Percentiles rank a stretch among this genome's conserved stretches.
Conservation (phyloP, 2,797 vertebrate species). For the Siniperca obscura region DNA sequence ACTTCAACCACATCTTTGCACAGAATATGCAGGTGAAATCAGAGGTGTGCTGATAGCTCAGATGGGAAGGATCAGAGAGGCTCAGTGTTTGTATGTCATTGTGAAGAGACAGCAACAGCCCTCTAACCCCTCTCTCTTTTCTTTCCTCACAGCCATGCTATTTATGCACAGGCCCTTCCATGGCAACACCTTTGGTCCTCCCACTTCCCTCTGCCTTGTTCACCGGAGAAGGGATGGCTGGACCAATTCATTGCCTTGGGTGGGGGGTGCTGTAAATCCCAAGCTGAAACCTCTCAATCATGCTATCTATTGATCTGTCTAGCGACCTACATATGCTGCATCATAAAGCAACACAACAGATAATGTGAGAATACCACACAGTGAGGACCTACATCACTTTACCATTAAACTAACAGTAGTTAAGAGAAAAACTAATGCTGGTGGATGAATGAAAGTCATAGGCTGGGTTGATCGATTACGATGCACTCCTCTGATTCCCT, state of each 20-base stretch:
- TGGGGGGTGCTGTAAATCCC: conserved; percentile 30
- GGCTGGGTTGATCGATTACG: too few relatives aligned
- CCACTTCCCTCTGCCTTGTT: conserved; percentile 26
- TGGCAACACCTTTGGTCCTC: conserved; percentile 40
- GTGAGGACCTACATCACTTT: neutral
- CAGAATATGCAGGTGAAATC: conserved; percentile 40
- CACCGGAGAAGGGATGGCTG: conserved; percentile 13
- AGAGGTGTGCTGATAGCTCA: conserved; percentile 37
- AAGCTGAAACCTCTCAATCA: conserved; percentile 23
- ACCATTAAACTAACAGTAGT: neutral
- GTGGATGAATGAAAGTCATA: neutral
- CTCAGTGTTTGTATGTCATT: conserved; percentile 45
- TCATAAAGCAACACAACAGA: conserved; percentile 7
- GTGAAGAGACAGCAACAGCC: conserved; percentile 3
- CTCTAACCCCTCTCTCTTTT: neutral
- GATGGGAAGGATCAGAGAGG: conserved; percentile 42
- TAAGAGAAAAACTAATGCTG: neutral
- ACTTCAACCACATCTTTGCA: conserved; percentile 2
- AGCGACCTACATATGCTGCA: conserved; percentile 17
- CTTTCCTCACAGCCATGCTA: conserved; percentile 25
- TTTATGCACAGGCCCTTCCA: conserved; percentile 42
- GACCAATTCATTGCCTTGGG: conserved; percentile 18
- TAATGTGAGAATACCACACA: neutral
- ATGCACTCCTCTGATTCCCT: neutral
- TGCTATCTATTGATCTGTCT: conserved; percentile 38